Conservation (phyloP, 2,113 vertebrate genomes). For the Petrocephalus zakoni region DNA sequence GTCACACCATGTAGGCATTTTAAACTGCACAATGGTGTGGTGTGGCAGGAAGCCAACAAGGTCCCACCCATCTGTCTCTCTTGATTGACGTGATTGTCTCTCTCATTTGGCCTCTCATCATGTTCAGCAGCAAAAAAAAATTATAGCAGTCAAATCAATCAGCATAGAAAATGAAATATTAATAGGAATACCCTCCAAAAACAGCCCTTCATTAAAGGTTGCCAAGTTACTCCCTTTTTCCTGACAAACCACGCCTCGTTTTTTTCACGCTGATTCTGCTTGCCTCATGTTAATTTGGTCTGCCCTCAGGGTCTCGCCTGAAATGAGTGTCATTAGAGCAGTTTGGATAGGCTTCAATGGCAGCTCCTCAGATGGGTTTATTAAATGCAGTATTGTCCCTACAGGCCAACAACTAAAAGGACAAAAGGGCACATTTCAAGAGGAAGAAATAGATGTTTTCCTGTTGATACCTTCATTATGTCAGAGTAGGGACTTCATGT, state of each 20-base stretch:
- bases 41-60: background rate
- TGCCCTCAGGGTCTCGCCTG: background rate
- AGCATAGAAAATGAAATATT: background rate
- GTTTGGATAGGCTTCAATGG: background rate
- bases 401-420: background rate
- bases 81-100: no score
- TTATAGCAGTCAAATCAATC: background rate
- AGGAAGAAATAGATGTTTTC: background rate
- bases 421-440: background rate
- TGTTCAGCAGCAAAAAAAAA: background rate
- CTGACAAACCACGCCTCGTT: background rate
- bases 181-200: background rate
- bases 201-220: background rate
- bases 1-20: background rate
- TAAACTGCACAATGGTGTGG: background rate
- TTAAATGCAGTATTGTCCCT: background rate
- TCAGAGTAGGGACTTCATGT: background rate
- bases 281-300: background rate
- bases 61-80: background rate
- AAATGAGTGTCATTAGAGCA: conserved; percentile 5
- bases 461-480: background rate
- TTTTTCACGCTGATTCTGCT: background rate
- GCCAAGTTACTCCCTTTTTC: background rate
- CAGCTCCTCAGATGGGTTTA: background rate
- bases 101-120: background rate